phyloP scores from a whole-genome alignment of 2,113 vertebrate genomes.

The Amphiprion ocellaris region DNA sequence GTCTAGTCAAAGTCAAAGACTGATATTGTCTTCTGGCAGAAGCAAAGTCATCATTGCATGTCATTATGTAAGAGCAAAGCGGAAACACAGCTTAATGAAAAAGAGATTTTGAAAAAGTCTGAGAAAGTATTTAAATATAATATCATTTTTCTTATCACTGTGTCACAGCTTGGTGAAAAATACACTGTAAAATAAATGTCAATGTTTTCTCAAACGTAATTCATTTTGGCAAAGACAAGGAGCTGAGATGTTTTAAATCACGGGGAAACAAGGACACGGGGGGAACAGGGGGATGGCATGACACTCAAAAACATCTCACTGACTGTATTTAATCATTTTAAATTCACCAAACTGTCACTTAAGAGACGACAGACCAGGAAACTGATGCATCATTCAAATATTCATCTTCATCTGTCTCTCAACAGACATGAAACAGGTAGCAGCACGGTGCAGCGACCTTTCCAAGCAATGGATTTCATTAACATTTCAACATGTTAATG shows the following conservation, averaged over 20 bases:
- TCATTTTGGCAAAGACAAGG: not conserved
- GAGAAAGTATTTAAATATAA: too few relatives aligned
- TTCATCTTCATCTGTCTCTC: conserved; percentile 26
- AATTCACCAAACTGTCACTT: conserved; percentile 34
- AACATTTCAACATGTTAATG: conserved; percentile 11
- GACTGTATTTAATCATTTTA: conserved; percentile 40
- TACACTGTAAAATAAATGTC: not conserved
- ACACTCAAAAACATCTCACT: conserved; percentile 3
- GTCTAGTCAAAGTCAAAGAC: conserved; percentile 46
- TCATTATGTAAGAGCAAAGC: conserved; percentile 27
- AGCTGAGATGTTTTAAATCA: conserved; percentile 28
- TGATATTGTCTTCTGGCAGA: conserved; percentile 31
- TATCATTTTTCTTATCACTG: too few relatives aligned
- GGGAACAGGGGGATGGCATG: not conserved
- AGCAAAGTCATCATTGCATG: conserved; percentile 32
- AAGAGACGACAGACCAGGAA: conserved; percentile 10
- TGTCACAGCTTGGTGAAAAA: too few relatives aligned
- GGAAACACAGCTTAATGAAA: not conserved
- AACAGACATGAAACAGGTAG: conserved; percentile 31
- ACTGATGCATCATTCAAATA: conserved; percentile 25
- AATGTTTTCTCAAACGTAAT: not conserved
- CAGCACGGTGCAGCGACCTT: conserved; percentile 40
- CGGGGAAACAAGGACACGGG: not conserved
- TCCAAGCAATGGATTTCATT: conserved; percentile 30
- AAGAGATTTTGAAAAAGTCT: not conserved